Conservation (phyloP, 2,797 vertebrate species). For the Remorina albescens region DNA sequence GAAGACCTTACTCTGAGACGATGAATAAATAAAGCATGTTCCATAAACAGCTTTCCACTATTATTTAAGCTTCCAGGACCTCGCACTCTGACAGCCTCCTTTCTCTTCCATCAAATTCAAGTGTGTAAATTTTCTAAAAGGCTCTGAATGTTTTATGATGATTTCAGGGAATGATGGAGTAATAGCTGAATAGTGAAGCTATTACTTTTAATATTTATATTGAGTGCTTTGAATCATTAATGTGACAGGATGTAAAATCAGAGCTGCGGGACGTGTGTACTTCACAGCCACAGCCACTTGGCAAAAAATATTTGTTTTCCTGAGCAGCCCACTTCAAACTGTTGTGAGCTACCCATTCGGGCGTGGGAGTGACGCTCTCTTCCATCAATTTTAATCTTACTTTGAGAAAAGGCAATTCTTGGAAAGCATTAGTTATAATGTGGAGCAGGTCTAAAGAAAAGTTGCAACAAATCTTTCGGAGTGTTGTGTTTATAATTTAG, state of each 20-base stretch:
- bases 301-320: slow-evolving; percentile 93
- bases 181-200: slow-evolving; percentile 99
- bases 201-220: slow-evolving; percentile 99
- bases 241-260: slow-evolving; percentile 99
- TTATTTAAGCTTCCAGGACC: slow-evolving; percentile 95
- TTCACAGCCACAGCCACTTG: slow-evolving; percentile 89
- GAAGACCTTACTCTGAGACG: slow-evolving; percentile 92
- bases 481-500: slow-evolving; percentile 57
- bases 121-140: slow-evolving; percentile 99
- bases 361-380: slow-evolving; percentile 12
- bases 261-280: slow-evolving; percentile 94
- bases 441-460: slow-evolving; percentile 24
- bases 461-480: slow-evolving; percentile 45
- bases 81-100: slow-evolving; percentile 91
- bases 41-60: slow-evolving; percentile 99
- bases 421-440: slow-evolving; percentile 51
- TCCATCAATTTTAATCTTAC: slow-evolving; percentile 76
- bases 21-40: slow-evolving; percentile 99
- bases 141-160: slow-evolving; percentile 99
- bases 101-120: slow-evolving; percentile 95
- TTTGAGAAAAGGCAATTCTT: slow-evolving; percentile 57
- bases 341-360: slow-evolving; percentile 46
- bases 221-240: slow-evolving; percentile 99
- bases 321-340: slow-evolving; percentile 80
- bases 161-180: slow-evolving; percentile 99